phyloP scores from a whole-genome alignment of 2,113 vertebrate species.

The Aegithalos caudatus region DNA sequence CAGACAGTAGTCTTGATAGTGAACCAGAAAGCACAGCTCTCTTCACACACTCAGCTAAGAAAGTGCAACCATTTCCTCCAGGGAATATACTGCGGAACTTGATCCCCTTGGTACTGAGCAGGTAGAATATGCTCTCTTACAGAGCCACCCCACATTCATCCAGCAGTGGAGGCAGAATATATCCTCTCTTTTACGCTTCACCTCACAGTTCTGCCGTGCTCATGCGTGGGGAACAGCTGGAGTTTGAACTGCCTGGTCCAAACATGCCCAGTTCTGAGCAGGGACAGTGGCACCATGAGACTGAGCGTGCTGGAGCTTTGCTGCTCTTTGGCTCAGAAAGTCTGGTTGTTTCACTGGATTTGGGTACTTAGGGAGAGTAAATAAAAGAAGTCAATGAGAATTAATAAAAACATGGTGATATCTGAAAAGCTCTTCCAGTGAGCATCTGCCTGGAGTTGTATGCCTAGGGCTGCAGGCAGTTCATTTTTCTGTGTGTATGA shows the following conservation, averaged over 20 bases:
- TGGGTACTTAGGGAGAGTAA: not conserved
- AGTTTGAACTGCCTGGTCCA: not conserved
- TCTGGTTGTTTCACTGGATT: not conserved
- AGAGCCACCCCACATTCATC: not conserved
- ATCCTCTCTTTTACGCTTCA: not conserved
- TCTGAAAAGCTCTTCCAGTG: not conserved
- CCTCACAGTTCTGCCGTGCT: not conserved
- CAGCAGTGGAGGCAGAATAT: not conserved
- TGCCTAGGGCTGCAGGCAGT: not conserved
- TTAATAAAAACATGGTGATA: not conserved
- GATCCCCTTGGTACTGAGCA: not conserved
- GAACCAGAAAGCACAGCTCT: not conserved
- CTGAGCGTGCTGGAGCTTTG: rapidly evolving
- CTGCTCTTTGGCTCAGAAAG: not conserved
- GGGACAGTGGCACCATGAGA: rapidly evolving
- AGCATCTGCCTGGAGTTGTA: not conserved
- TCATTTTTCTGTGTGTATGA: not conserved
- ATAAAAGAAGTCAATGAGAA: not conserved
- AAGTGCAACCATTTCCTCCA: not conserved
- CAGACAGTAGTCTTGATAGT: not conserved
- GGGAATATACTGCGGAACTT: not conserved
- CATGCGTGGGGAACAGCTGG: rapidly evolving
- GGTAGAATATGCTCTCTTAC: not conserved
- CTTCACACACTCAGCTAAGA: not conserved
- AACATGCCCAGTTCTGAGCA: not conserved